Conservation (phyloP, 2,797 vertebrate species). For the Anolis apletophallus region DNA sequence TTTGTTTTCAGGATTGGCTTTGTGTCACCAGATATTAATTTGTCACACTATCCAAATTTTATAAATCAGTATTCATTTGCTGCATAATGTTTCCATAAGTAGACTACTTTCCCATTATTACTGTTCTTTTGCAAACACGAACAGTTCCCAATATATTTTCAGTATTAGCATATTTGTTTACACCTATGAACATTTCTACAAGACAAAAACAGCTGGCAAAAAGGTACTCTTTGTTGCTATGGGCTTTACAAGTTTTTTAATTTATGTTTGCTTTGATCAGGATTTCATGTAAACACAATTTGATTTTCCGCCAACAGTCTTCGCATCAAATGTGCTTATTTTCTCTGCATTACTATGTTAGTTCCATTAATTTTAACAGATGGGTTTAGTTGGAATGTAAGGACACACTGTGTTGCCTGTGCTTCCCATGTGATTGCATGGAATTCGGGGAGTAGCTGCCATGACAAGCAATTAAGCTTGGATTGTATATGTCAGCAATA, state of each 20-base stretch:
- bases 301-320: not conserved
- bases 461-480: not conserved
- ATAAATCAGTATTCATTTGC: slow-evolving; percentile 43
- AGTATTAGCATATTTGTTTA: slow-evolving; percentile 53
- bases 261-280: not conserved
- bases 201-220: slow-evolving; percentile 48
- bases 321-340: not conserved
- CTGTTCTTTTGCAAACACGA: slow-evolving; percentile 52
- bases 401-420: too few relatives aligned
- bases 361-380: not conserved
- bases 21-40: slow-evolving; percentile 17
- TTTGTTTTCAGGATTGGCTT: slow-evolving; percentile 40
- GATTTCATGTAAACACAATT: not conserved
- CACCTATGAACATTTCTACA: slow-evolving; percentile 38
- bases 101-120: slow-evolving; percentile 35
- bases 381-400: not conserved
- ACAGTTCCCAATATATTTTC: slow-evolving; percentile 54
- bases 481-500: not conserved
- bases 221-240: slow-evolving; percentile 40
- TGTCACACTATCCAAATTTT: slow-evolving; percentile 2
- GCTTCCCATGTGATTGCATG: not conserved
- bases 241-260: slow-evolving; percentile 29
- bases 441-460: not conserved
- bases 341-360: not conserved
- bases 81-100: slow-evolving; percentile 38